Evolutionary conservation across 1,140 invertebrate species (phyloP).

Genomic region (Megalonaias nervosa): DNA sequence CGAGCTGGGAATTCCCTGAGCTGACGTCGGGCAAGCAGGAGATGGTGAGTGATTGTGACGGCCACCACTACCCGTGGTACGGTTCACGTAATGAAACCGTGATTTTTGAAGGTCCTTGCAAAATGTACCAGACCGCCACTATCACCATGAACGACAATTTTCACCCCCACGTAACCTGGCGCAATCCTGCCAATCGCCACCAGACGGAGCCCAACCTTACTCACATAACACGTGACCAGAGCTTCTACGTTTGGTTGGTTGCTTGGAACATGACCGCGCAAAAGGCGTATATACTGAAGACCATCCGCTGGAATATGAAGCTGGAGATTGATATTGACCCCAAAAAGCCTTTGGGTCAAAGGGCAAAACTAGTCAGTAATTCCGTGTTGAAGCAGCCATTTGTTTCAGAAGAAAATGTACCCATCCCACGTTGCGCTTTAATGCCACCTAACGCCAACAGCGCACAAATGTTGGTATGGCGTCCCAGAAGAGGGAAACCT

Average conservation of each 20-base stretch:
- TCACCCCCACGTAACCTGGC: constrained; percentile 72
- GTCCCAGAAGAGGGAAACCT: constrained; percentile 57
- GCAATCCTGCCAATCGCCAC: constrained; percentile 65
- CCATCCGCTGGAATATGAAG: constrained; percentile 68
- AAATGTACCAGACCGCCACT: constrained; percentile 61
- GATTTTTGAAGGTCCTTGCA: constrained; percentile 66
- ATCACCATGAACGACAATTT: constrained; percentile 72
- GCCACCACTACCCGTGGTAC: constrained; percentile 71
- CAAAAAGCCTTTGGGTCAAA: constrained; percentile 51
- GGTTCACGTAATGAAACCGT: constrained; percentile 68
- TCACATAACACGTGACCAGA: constrained; percentile 68
- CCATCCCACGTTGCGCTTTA: constrained; percentile 67
- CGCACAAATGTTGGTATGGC: constrained; percentile 70
- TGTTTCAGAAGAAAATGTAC: constrained; percentile 62
- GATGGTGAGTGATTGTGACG: constrained; percentile 72
- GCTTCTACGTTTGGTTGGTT: constrained; percentile 70
- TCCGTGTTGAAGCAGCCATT: constrained; percentile 60
- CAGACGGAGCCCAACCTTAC: constrained; percentile 66
- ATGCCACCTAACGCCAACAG: constrained; percentile 71
- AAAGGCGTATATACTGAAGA: constrained; percentile 67
- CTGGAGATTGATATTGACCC: constrained; percentile 69
- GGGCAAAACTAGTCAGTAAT: constrained; percentile 62
- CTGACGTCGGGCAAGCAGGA: constrained; percentile 65
- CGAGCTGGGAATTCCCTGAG: constrained; percentile 72
- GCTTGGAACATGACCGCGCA: constrained; percentile 67